Evolutionary conservation across 2,888 invertebrate species (phyloP).

Genomic region (Branchipolynoe longqiensis): DNA sequence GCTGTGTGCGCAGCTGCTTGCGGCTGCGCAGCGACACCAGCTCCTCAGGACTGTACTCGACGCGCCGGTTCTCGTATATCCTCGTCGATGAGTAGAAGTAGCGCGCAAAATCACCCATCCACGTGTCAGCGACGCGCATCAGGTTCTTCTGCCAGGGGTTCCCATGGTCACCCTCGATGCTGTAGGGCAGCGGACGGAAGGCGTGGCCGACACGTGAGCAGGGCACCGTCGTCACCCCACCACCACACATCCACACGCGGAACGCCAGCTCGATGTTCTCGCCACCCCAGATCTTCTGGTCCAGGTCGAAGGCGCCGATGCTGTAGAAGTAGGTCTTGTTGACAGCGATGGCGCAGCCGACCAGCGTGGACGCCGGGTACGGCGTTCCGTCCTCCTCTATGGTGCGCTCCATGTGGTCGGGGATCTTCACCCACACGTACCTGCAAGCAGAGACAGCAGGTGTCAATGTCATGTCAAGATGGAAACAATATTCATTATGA

Average conservation of each 20-base stretch:
- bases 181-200: conserved; percentile 60
- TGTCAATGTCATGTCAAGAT: no score
- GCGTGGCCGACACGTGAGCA: conserved; percentile 65
- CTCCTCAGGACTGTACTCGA: conserved; percentile 51
- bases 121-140: conserved; percentile 63
- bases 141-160: conserved; percentile 62
- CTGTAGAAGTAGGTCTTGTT: conserved; percentile 62
- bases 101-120: conserved; percentile 61
- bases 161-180: conserved; percentile 15
- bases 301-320: conserved; percentile 64
- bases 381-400: conserved; percentile 57
- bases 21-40: conserved; percentile 80
- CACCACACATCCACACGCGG: conserved; percentile 65
- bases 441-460: no score
- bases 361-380: conserved; percentile 63
- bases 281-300: conserved; percentile 65
- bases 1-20: conserved; percentile 88
- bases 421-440: conserved; percentile 65
- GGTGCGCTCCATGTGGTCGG: conserved; percentile 57
- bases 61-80: conserved; percentile 47
- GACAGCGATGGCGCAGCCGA: conserved; percentile 67
- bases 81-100: conserved; percentile 64
- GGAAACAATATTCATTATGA: no score
- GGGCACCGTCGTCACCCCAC: conserved; percentile 61
- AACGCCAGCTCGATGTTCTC: conserved; percentile 66